Evolutionary conservation across 2,888 invertebrate species (phyloP).

Genomic region (Cremastinae sp.): DNA sequence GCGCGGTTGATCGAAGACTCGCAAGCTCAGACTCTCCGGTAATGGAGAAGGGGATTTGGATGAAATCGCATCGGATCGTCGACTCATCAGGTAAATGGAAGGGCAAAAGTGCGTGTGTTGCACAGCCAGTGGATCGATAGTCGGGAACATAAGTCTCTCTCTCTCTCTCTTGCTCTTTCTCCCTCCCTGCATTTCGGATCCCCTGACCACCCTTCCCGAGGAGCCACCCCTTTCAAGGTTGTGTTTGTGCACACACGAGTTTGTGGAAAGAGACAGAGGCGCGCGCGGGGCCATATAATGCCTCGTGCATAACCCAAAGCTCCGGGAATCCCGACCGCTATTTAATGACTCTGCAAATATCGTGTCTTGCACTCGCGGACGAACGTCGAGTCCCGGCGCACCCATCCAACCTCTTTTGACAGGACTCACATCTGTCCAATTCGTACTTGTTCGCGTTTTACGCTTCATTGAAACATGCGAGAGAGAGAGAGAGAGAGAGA

Average conservation of each 20-base stretch:
- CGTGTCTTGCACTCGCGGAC: slow-evolving; percentile 64
- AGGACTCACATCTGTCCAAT: background rate
- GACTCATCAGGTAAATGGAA: slow-evolving; percentile 75
- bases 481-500: background rate
- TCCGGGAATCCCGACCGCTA: slow-evolving; percentile 72
- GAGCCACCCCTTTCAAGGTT: slow-evolving; percentile 7
- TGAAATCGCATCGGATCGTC: slow-evolving; percentile 74
- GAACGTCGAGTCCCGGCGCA: slow-evolving; percentile 44
- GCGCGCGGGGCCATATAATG: slow-evolving; percentile 25
- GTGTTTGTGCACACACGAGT: background rate
- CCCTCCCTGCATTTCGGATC: slow-evolving; percentile 3
- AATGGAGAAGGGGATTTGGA: slow-evolving; percentile 23
- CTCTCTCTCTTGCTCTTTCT: slow-evolving; percentile 4
- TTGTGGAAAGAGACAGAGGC: background rate
- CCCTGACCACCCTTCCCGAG: slow-evolving; percentile 1
- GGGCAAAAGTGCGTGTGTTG: background rate
- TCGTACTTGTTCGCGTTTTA: slow-evolving; percentile 15
- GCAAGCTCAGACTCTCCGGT: too few relatives aligned
- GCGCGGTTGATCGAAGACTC: slow-evolving; percentile 37
- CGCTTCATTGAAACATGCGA: background rate
- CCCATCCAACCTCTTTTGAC: slow-evolving; percentile 25
- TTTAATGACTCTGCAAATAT: slow-evolving; percentile 77
- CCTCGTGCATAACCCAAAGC: slow-evolving; percentile 56
- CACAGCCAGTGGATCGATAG: slow-evolving; percentile 68
- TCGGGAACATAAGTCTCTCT: slow-evolving; percentile 15